phyloP scores from a whole-genome alignment of 2,113 vertebrate species.

The Podarcis muralis region DNA sequence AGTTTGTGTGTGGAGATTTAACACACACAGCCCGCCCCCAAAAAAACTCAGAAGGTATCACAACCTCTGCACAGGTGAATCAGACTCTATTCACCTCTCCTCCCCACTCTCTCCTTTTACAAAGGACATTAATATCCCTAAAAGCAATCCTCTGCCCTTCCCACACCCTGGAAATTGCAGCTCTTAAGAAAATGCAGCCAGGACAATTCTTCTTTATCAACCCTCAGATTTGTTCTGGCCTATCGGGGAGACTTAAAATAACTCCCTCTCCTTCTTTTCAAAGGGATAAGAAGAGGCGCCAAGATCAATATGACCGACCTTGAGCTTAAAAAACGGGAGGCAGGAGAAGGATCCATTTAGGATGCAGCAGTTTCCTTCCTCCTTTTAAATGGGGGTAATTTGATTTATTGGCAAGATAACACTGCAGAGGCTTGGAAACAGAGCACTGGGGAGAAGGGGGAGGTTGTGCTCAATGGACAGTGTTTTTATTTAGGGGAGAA shows the following conservation, averaged over 20 bases:
- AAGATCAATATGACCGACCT: conserved; percentile 10
- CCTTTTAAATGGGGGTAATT: no score
- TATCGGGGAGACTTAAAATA: background rate
- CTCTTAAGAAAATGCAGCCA: background rate
- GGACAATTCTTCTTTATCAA: background rate
- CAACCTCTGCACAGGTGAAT: background rate
- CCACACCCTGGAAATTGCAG: background rate
- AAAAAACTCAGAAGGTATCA: no score
- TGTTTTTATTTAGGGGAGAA: no score
- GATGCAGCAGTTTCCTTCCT: background rate
- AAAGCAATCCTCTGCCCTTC: background rate
- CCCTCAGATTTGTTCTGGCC: background rate
- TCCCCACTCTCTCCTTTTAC: background rate
- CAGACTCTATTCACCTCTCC: background rate
- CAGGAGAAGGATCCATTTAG: background rate
- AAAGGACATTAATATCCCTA: conserved; percentile 5
- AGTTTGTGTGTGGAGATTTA: background rate
- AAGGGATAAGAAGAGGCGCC: no score
- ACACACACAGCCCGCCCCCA: background rate
- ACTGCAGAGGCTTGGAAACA: background rate
- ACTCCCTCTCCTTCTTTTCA: background rate
- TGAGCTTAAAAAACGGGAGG: background rate
- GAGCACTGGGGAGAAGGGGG: background rate
- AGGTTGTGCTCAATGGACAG: background rate
- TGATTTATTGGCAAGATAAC: background rate